Conservation (phyloP, 2,888 invertebrate genomes). For the Panzeria rudis region DNA sequence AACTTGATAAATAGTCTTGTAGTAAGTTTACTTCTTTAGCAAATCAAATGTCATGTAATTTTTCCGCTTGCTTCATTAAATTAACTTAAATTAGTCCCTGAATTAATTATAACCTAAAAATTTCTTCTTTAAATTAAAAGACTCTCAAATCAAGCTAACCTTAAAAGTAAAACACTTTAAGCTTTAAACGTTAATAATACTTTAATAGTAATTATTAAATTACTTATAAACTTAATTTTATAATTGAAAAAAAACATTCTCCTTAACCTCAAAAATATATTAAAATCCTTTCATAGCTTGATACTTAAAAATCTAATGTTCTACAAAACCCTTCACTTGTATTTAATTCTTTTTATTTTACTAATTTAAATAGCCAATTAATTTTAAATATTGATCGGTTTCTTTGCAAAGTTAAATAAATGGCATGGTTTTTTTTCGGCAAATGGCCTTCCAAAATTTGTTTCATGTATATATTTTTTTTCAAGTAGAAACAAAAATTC, state of each 20-base stretch:
- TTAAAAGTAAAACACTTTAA: no score
- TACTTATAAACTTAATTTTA: no score
- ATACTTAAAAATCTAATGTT: constrained; percentile 2
- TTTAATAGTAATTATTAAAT: no score
- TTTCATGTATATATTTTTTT: not conserved
- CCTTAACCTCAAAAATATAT: constrained; percentile 30
- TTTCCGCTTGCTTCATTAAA: no score
- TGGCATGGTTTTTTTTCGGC: constrained; percentile 32
- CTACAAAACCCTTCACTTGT: constrained; percentile 39
- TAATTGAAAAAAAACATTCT: not conserved
- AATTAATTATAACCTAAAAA: no score
- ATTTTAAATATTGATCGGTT: constrained; percentile 20
- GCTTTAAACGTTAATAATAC: no score
- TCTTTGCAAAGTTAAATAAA: constrained; percentile 33
- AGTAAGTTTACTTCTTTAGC: no score
- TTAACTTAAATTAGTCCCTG: no score
- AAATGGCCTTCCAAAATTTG: constrained; percentile 56
- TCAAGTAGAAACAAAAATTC: constrained; percentile 40
- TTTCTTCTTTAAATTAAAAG: no score
- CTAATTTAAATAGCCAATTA: constrained; percentile 35
- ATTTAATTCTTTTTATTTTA: constrained; percentile 3
- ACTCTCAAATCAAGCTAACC: no score
- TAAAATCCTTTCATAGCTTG: constrained; percentile 18
- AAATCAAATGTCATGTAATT: no score
- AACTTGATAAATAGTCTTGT: no score